Conservation (phyloP, 2,888 invertebrate genomes). For the Drosophila dives region DNA sequence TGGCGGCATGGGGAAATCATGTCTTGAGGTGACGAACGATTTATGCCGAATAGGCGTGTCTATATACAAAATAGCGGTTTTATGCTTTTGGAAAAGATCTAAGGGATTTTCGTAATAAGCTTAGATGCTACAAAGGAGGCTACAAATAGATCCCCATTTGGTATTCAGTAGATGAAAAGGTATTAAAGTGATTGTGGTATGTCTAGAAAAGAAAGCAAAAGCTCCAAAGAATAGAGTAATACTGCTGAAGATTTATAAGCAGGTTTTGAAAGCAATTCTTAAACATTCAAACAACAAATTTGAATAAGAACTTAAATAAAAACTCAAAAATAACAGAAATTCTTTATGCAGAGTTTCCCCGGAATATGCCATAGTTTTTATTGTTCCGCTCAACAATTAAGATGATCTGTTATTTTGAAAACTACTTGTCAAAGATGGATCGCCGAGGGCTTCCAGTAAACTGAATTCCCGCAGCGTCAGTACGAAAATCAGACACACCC, state of each 20-base stretch:
- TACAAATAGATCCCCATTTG: constrained; percentile 22
- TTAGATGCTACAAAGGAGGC: neutral
- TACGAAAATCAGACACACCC: constrained; percentile 49
- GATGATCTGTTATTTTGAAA: constrained; percentile 17
- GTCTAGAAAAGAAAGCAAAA: neutral
- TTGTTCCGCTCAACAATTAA: constrained; percentile 2
- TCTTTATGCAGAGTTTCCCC: neutral
- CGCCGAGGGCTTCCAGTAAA: constrained; percentile 36
- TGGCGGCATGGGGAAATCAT: constrained; percentile 33
- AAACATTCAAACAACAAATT: neutral
- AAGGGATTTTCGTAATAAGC: constrained; percentile 39
- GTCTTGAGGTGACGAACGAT: constrained; percentile 63
- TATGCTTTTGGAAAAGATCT: constrained; percentile 26
- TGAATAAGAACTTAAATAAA: neutral
- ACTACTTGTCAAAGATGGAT: constrained; percentile 21
- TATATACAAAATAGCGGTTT: constrained; percentile 26
- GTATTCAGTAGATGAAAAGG: neutral
- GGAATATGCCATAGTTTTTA: neutral
- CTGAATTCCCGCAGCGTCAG: constrained; percentile 48
- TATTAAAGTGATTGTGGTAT: neutral
- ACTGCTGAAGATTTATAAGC: neutral
- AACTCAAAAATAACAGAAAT: neutral
- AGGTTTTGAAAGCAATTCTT: neutral
- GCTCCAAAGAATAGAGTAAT: neutral
- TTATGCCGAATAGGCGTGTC: constrained; percentile 54